phyloP scores from a whole-genome alignment of 1,140 invertebrate genomes.

The Heliconius himera region DNA sequence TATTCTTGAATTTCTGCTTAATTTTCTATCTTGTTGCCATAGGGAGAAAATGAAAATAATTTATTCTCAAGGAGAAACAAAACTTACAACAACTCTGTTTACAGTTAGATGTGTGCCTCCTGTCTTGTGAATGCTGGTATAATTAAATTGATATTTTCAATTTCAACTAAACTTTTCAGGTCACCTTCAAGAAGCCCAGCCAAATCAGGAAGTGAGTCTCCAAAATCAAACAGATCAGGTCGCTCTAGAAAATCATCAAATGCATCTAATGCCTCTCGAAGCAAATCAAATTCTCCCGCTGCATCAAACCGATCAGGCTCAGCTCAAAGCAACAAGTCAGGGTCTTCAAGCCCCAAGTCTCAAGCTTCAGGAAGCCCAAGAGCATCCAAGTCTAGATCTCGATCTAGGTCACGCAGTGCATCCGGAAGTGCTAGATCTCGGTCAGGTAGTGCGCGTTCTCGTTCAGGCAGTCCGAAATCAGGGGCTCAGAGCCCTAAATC shows the following conservation, averaged over 20 bases:
- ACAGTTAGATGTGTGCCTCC: too few relatives aligned
- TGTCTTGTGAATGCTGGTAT: too few relatives aligned
- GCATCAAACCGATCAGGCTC: slow-evolving; percentile 69
- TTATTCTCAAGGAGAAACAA: too few relatives aligned
- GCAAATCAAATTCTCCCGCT: slow-evolving; percentile 73
- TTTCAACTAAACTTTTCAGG: slow-evolving; percentile 48
- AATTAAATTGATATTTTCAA: too few relatives aligned
- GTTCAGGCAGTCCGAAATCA: slow-evolving; percentile 65
- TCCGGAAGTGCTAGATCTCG: slow-evolving; percentile 71
- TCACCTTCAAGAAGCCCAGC: slow-evolving; percentile 70
- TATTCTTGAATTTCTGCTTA: too few relatives aligned
- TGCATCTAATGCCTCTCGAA: slow-evolving; percentile 71
- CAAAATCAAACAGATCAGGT: slow-evolving; percentile 63
- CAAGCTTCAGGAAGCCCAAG: slow-evolving; percentile 63
- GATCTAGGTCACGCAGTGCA: slow-evolving; percentile 66
- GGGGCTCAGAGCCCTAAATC: slow-evolving; percentile 66
- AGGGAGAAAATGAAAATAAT: too few relatives aligned
- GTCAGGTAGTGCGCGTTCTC: slow-evolving; percentile 72
- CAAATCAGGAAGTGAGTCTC: slow-evolving; percentile 72
- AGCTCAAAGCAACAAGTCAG: slow-evolving; percentile 68
- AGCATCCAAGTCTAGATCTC: slow-evolving; percentile 55
- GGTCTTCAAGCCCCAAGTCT: slow-evolving; percentile 72
- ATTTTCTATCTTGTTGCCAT: too few relatives aligned
- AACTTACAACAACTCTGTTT: too few relatives aligned
- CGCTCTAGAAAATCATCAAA: slow-evolving; percentile 65